Conservation (phyloP, 1,140 invertebrate species). For the silkworm (Bombyx mori) region ASM3026992v2 NC_085124.1:4862001-4862500, state of each 20-base stretch:
- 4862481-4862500: slow-evolving; percentile 71
- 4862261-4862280: slow-evolving; percentile 24
- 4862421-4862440: slow-evolving; percentile 46
- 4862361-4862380: slow-evolving; percentile 68
- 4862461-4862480: slow-evolving; percentile 42
- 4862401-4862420: slow-evolving; percentile 44
- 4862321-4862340: slow-evolving; percentile 54
- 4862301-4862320: slow-evolving; percentile 56
- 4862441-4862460: slow-evolving; percentile 44
- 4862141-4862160: too few relatives aligned
- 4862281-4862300: slow-evolving; percentile 27
- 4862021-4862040: too few relatives aligned
- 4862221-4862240: neutral
- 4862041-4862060: neutral
- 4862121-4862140: too few relatives aligned
- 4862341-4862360: slow-evolving; percentile 68
- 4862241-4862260: neutral
- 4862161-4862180: too few relatives aligned
- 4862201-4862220: neutral
- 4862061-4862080: too few relatives aligned
- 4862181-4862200: neutral
- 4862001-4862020: too few relatives aligned
- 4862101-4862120: too few relatives aligned
- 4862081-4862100: too few relatives aligned
- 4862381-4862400: slow-evolving; percentile 54